Evolutionary conservation across 2,888 invertebrate species (phyloP), one percentile per base, ranked within the genome.

Genomic region (Nomada lathburiana): DNA sequence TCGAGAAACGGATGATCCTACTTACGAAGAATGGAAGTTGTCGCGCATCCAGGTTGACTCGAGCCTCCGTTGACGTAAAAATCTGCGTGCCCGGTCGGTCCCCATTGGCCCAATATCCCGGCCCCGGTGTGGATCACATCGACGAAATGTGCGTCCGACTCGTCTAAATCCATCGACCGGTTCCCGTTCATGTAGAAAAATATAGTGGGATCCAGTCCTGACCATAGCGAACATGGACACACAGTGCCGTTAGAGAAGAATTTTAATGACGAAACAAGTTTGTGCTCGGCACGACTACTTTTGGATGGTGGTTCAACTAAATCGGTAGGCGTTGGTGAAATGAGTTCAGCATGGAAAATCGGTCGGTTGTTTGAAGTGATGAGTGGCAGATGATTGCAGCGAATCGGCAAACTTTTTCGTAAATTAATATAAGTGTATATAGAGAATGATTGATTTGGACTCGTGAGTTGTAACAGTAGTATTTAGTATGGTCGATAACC

Each of bases 11-110:
- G 13, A 44, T 53, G 29, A n/a, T 60, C 9, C 53, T 82, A 94
- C 96, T 96, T 95, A 97, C 97, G 97, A 90, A 97, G 97, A 65
- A 98, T 95, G 0, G 97, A 97, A 81, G 97, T 96, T 76, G 97
- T 97, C 3, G 97, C 96, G 92, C 98, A 98, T 80, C 97, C 98
- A 0, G 98, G 98, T 90, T 98, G 98, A 91, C 97, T 97, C 50
- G 97, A 97, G 36, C 98, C 97, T 0, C 98, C 98, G 90, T 98
- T 98, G 67, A 98, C 97, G 93, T 98, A 98, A 93, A 97, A 98
- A 93, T 98, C 98, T 0, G 97, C 98, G 92, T 98, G 98, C 0
- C 98, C 98, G 85, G 96, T 97, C 0, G 97, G 97, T 3, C 98
- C 97, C 97, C 98, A 98, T 91, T 98, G 98, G 0, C 98, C 98